Conservation (phyloP, 2,888 invertebrate genomes). For the Hemaris fuciformis region DNA sequence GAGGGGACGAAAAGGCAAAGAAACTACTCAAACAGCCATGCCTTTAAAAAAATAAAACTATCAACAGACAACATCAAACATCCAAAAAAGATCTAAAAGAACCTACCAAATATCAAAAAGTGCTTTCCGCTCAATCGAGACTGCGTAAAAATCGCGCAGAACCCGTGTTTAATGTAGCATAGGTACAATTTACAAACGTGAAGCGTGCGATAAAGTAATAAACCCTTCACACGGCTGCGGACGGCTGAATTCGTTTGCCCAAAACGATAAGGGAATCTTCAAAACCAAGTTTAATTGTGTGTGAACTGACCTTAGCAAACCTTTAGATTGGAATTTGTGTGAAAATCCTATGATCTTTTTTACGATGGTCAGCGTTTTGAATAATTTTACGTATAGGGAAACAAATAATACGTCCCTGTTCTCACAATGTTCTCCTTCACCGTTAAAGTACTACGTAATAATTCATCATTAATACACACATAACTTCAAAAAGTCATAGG, state of each 20-base stretch:
- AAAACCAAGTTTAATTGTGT: conserved; percentile 30
- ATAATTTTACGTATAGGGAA: no score
- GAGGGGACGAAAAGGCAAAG: no score
- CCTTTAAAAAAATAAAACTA: no score
- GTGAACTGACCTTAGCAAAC: conserved; percentile 33
- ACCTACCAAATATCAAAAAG: background rate
- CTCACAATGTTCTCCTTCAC: no score
- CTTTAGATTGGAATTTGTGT: background rate
- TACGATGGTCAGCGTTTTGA: background rate
- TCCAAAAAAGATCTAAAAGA: background rate
- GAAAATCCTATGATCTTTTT: background rate
- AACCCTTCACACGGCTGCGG: conserved; percentile 14
- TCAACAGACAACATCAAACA: background rate
- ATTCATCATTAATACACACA: no score
- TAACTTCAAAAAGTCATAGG: no score
- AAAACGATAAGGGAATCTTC: conserved; percentile 12
- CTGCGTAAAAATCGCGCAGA: background rate
- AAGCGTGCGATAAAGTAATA: conserved; percentile 17
- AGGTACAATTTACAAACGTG: conserved; percentile 16
- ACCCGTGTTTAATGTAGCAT: conserved; percentile 24
- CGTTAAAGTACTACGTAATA: no score
- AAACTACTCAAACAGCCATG: no score
- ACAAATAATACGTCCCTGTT: no score
- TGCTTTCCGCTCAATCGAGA: background rate
- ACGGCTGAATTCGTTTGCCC: conserved; percentile 1